phyloP scores from a whole-genome alignment of 92 coral and sea anemone genomes.

The Porites cylindrica region DNA sequence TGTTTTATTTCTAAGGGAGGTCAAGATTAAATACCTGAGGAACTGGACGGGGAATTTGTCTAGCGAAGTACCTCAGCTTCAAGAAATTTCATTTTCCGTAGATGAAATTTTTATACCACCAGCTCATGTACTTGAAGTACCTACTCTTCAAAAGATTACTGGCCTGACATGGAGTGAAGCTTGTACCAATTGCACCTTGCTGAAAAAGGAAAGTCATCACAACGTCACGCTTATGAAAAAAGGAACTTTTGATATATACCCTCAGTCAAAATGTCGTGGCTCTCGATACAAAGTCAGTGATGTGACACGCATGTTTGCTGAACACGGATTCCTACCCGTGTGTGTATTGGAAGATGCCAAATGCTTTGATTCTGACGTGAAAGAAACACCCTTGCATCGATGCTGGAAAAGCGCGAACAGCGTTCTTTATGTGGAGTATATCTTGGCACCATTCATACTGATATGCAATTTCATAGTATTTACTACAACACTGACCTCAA shows the following conservation, averaged over 20 bases:
- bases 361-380: conserved; percentile 68
- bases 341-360: conserved; percentile 48
- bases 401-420: conserved; percentile 80
- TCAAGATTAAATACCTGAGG: conserved; percentile 33
- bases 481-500: conserved; percentile 40
- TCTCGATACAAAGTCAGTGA: conserved; percentile 40
- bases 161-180: conserved; percentile 75
- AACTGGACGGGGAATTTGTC: conserved; percentile 68
- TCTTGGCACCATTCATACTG: conserved; percentile 69
- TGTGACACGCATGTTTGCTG: conserved; percentile 60
- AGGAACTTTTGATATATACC: conserved; percentile 58
- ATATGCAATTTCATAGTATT: conserved; percentile 62
- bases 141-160: conserved; percentile 55
- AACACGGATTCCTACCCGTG: conserved; percentile 63
- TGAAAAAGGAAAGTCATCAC: conserved; percentile 45
- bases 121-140: conserved; percentile 42
- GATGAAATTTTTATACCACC: conserved; percentile 50
- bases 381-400: conserved; percentile 65
- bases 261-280: conserved; percentile 77
- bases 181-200: conserved; percentile 65
- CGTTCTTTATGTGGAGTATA: conserved; percentile 59
- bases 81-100: conserved; percentile 49
- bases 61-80: conserved; percentile 53
- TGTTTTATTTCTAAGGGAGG: conserved; percentile 36
- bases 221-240: conserved; percentile 45